A percentile compares a stretch with the other conserved stretches of the same genome.
Evolutionary conservation across 2,797 vertebrate genomes (phyloP).

Genomic region (Macropodus opercularis): DNA sequence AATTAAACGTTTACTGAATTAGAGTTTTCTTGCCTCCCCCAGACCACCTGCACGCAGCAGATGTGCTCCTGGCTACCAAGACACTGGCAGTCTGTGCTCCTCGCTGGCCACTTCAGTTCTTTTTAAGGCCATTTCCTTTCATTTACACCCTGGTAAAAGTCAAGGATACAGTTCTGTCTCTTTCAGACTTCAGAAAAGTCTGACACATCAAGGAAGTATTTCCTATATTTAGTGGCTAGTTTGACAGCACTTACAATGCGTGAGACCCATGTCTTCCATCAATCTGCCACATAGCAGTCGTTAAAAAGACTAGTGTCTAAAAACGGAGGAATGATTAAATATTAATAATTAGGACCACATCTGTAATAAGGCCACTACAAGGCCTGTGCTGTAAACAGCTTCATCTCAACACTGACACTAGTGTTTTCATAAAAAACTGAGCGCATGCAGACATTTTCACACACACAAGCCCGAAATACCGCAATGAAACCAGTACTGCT

Average conservation of each 20-base stretch:
- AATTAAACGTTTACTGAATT: no score
- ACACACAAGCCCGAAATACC: conserved; percentile 8
- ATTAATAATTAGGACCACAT: background rate
- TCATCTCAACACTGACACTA: no score
- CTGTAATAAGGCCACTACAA: no score
- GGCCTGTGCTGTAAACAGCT: background rate
- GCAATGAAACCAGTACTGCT: background rate
- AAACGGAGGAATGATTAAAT: background rate
- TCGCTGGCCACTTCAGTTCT: conserved; percentile 5
- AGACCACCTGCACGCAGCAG: conserved; percentile 66
- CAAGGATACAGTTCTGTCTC: background rate
- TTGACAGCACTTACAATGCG: background rate
- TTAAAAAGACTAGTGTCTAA: background rate
- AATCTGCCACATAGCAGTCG: background rate
- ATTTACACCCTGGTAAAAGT: background rate
- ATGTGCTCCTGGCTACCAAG: conserved; percentile 44
- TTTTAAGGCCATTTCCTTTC: background rate
- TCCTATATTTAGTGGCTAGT: background rate
- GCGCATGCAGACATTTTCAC: no score
- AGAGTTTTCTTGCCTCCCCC: conserved; percentile 6
- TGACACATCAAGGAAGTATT: background rate
- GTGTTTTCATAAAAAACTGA: no score
- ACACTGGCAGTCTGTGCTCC: conserved; percentile 34
- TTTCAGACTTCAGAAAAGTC: background rate
- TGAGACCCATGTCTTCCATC: background rate